Evolutionary conservation across 2,113 vertebrate genomes (phyloP).

Genomic region (Leuciscus idus): DNA sequence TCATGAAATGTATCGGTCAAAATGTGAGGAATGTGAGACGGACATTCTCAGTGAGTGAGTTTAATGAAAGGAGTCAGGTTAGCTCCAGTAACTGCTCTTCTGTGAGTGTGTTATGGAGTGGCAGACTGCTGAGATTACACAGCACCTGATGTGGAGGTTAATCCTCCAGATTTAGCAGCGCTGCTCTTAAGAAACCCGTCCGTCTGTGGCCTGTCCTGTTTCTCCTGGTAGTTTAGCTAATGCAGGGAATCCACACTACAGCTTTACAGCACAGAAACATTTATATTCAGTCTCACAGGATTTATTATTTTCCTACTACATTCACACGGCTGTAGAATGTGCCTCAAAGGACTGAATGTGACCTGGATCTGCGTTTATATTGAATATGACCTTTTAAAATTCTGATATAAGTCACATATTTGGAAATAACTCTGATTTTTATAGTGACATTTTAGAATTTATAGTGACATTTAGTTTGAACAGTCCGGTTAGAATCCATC

Average conservation of each 20-base stretch:
- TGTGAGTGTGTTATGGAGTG: neutral
- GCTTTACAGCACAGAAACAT: neutral
- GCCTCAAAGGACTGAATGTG: too few species aligned
- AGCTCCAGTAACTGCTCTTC: neutral
- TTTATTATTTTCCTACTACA: neutral
- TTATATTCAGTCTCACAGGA: neutral
- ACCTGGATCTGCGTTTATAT: too few species aligned
- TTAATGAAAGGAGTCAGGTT: neutral
- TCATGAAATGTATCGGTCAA: neutral
- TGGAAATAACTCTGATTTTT: neutral
- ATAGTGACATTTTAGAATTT: neutral
- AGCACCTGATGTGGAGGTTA: slow-evolving; percentile 4
- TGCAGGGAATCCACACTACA: neutral
- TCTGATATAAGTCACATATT: neutral
- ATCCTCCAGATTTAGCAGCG: neutral
- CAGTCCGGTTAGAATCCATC: too few species aligned
- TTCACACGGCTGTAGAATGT: too few species aligned
- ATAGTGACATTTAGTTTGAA: neutral
- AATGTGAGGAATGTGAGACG: neutral
- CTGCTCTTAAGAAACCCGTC: slow-evolving; percentile 8
- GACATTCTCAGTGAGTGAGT: neutral
- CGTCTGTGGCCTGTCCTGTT: slow-evolving; percentile 3
- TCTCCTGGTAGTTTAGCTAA: neutral
- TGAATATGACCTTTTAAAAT: neutral
- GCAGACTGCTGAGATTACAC: neutral